These are phyloP conservation scores for Melinaea marsaeus DNA, from an alignment of 2,888 invertebrate genomes.

Conservation along the genomic window DNA sequence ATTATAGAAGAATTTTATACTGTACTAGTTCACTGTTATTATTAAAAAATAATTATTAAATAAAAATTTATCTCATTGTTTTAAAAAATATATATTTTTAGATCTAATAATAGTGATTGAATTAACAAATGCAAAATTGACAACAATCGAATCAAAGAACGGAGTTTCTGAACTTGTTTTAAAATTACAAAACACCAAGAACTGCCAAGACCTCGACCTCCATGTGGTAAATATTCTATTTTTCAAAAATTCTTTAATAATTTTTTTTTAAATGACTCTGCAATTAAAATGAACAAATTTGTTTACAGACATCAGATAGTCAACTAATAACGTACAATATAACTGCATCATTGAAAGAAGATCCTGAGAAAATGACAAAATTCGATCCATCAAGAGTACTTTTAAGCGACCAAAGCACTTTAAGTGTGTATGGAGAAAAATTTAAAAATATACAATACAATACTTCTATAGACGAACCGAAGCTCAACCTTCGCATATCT, in stretches of 20 bases:
- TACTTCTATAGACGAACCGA: slow-evolving; percentile 26
- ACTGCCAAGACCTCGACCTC: not conserved
- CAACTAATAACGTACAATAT: slow-evolving; percentile 39
- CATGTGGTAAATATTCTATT: no score
- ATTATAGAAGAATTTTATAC: not conserved
- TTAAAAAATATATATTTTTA: slow-evolving; percentile 26
- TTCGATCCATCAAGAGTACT: slow-evolving; percentile 36
- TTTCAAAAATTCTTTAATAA: no score
- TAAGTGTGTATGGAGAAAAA: slow-evolving; percentile 21
- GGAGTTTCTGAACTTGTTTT: slow-evolving; percentile 13
- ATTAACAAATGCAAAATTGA: slow-evolving; percentile 36
- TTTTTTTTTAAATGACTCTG: not conserved
- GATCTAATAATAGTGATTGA: slow-evolving; percentile 39
- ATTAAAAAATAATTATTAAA: no score
- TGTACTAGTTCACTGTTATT: no score
- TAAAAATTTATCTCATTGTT: no score
- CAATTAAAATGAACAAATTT: not conserved
- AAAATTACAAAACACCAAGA: slow-evolving; percentile 26
- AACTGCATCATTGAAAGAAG: slow-evolving; percentile 33
- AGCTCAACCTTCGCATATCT: slow-evolving; percentile 26
- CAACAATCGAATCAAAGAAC: slow-evolving; percentile 18
- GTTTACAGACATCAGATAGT: slow-evolving; percentile 36
- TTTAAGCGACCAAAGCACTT: slow-evolving; percentile 39
- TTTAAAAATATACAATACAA: slow-evolving; percentile 24
- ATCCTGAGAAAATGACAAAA: slow-evolving; percentile 20